Evolutionary conservation across 2,888 invertebrate genomes (phyloP).

Genomic region (Nomada fucata): DNA sequence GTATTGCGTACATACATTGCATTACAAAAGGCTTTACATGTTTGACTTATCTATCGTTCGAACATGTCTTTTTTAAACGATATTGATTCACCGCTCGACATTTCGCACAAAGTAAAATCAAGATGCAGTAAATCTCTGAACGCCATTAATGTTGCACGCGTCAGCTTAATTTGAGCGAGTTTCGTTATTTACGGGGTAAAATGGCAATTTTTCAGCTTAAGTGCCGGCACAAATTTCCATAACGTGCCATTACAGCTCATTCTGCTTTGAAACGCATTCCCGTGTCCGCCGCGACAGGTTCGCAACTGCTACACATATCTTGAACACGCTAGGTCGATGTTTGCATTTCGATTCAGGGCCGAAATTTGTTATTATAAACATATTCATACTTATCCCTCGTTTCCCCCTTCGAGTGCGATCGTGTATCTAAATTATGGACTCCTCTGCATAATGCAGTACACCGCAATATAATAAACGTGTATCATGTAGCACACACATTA

Average conservation of each 20-base stretch:
- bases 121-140: not conserved
- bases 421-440: too few relatives aligned
- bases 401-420: too few relatives aligned
- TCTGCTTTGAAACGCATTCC: not conserved
- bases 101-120: not conserved
- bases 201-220: not conserved
- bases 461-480: too few relatives aligned
- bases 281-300: not conserved
- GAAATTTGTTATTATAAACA: too few relatives aligned
- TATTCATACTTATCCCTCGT: too few relatives aligned
- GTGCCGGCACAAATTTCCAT: constrained; percentile 6
- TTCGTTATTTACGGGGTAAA: constrained; percentile 12
- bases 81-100: not conserved
- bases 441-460: too few relatives aligned
- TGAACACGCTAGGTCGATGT: constrained; percentile 7
- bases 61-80: too few relatives aligned
- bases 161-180: not conserved
- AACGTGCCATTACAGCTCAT: constrained; percentile 23
- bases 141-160: not conserved
- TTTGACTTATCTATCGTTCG: too few relatives aligned
- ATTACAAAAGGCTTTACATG: too few relatives aligned
- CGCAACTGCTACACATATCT: not conserved
- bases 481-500: too few relatives aligned
- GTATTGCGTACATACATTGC: too few relatives aligned
- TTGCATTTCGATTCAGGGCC: constrained; percentile 2